A percentile compares a stretch with the other conserved stretches of the same genome.
Evolutionary conservation across 2,113 vertebrate species (phyloP).

Genomic region (Sylvietta virens): DNA sequence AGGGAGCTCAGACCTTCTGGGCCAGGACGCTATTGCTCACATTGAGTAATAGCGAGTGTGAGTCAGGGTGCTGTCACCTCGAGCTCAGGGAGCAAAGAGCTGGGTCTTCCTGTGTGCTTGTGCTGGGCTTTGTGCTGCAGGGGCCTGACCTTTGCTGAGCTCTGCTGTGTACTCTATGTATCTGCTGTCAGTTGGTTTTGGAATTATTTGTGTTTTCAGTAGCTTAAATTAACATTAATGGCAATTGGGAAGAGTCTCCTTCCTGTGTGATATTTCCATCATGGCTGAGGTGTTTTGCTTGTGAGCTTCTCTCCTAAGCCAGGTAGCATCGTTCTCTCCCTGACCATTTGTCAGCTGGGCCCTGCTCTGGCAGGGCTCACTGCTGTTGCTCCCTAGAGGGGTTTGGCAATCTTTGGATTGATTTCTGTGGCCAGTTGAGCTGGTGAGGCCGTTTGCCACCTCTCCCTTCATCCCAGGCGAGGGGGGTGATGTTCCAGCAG

Average conservation of each 20-base stretch:
- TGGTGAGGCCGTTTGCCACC: conserved; percentile 14
- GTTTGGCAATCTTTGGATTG: conserved; percentile 44
- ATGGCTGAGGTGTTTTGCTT: neutral
- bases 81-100: neutral
- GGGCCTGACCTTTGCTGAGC: neutral
- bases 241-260: neutral
- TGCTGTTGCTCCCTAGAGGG: neutral
- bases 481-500: neutral
- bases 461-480: conserved; percentile 11
- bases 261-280: conserved; percentile 44
- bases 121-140: neutral
- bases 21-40: neutral
- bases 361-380: neutral
- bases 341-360: neutral
- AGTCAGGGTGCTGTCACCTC: neutral
- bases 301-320: neutral
- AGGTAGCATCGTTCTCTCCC: neutral
- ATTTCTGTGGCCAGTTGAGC: conserved; percentile 21
- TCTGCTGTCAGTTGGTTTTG: neutral
- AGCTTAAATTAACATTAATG: neutral
- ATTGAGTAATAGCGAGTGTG: neutral
- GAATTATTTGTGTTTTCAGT: conserved; percentile 34
- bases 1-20: neutral
- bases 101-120: neutral
- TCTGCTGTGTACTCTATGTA: neutral